Evolutionary conservation across 2,113 vertebrate species (phyloP).

Genomic region (Todiramphus chloris): DNA sequence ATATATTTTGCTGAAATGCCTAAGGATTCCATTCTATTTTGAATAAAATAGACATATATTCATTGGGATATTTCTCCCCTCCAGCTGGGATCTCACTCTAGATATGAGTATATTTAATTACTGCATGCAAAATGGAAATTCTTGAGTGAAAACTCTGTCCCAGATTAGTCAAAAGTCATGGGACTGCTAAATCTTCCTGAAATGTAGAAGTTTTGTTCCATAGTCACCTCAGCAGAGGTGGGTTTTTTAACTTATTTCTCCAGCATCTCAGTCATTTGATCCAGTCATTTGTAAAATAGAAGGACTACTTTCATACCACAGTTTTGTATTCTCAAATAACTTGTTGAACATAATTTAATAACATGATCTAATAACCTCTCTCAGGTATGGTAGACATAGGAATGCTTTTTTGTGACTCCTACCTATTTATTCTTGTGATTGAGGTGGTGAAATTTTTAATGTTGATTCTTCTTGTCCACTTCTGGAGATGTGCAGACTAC

Average conservation of each 20-base stretch:
- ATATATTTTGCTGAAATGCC: not conserved
- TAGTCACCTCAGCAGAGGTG: not conserved
- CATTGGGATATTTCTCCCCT: not conserved
- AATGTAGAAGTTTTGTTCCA: not conserved
- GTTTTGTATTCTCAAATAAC: not conserved
- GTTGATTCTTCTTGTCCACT: rapidly evolving
- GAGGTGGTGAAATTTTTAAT: not conserved
- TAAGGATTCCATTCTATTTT: slow-evolving; percentile 15
- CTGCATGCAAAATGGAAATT: not conserved
- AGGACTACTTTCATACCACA: not conserved
- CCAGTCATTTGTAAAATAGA: not conserved
- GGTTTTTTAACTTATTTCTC: not conserved
- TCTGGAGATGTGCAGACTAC: not conserved
- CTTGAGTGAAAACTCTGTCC: not conserved
- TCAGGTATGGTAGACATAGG: not conserved
- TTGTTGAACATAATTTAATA: not conserved
- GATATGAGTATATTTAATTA: slow-evolving; percentile 8
- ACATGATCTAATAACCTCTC: not conserved
- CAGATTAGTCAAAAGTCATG: not conserved
- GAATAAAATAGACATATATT: not conserved
- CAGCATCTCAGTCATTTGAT: not conserved
- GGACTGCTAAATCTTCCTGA: not conserved
- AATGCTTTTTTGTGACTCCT: not conserved
- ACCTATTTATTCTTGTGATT: not conserved
- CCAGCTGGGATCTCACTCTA: not conserved